phyloP scores from a whole-genome alignment of 2,888 invertebrate species.

The Habrosyne pyritoides region DNA sequence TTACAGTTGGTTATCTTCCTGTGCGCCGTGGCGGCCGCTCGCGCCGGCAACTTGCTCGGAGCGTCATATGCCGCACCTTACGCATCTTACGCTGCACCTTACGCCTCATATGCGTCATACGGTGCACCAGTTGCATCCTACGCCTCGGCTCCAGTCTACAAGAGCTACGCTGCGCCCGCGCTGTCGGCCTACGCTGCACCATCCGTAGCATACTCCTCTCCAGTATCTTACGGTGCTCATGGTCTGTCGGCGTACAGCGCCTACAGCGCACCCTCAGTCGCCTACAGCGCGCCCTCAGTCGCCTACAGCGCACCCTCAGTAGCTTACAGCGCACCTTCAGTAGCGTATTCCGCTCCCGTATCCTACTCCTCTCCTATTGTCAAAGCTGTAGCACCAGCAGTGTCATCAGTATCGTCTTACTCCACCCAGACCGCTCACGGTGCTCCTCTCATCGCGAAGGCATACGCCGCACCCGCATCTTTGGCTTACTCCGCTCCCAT shows the following conservation, averaged over 20 bases:
- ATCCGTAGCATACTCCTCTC: constrained; percentile 51
- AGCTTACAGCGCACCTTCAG: constrained; percentile 37
- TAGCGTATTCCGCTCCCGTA: constrained; percentile 39
- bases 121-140: constrained; percentile 28
- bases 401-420: constrained; percentile 36
- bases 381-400: constrained; percentile 34
- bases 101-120: constrained; percentile 46
- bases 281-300: constrained; percentile 38
- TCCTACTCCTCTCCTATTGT: constrained; percentile 43
- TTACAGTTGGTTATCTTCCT: constrained; percentile 80
- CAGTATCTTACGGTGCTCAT: constrained; percentile 53
- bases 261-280: constrained; percentile 24
- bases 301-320: constrained; percentile 38
- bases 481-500: constrained; percentile 39
- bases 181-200: constrained; percentile 49
- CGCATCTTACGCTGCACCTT: constrained; percentile 48
- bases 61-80: constrained; percentile 47
- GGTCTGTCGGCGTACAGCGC: constrained; percentile 45
- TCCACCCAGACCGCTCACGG: constrained; percentile 38
- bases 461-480: constrained; percentile 39
- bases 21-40: constrained; percentile 81
- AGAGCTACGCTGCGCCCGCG: constrained; percentile 45
- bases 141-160: constrained; percentile 69
- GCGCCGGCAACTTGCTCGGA: constrained; percentile 77
- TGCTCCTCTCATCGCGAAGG: constrained; percentile 56